These are phyloP conservation scores for Carduelis carduelis DNA, from an alignment of 2,797 vertebrate species.

Conservation along the genomic window DNA sequence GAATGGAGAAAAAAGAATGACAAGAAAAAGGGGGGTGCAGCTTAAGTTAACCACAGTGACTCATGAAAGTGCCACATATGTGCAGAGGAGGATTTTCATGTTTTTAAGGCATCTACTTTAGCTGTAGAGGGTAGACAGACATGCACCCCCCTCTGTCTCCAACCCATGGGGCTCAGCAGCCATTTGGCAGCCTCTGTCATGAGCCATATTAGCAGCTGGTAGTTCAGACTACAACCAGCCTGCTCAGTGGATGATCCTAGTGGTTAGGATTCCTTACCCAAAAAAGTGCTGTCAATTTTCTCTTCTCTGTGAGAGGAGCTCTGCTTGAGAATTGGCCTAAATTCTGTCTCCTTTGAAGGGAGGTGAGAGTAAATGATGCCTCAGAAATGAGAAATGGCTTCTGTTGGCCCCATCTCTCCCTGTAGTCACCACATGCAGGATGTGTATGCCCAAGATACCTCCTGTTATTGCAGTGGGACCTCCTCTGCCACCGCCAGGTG, in stretches of 20 bases:
- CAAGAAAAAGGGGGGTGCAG: not conserved
- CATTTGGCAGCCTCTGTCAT: not conserved
- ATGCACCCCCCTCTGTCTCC: not conserved
- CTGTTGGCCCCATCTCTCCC: not conserved
- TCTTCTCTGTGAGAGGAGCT: not conserved
- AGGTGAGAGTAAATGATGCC: not conserved
- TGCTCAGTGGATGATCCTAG: not conserved
- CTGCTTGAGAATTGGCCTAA: not conserved
- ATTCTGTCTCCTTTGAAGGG: not conserved
- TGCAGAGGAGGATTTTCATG: not conserved
- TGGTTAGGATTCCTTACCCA: not conserved
- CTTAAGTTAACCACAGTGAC: not conserved
- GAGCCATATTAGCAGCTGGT: not conserved
- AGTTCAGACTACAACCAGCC: not conserved
- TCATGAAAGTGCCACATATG: fast-evolving
- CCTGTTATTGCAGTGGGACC: not conserved
- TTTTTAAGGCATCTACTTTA: not conserved
- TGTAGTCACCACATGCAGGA: not conserved
- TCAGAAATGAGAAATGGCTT: not conserved
- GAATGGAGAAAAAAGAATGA: not conserved
- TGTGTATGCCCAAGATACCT: not conserved
- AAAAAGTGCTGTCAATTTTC: not conserved
- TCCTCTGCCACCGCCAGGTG: not conserved
- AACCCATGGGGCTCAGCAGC: not conserved
- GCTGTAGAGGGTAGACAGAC: not conserved